phyloP scores from a whole-genome alignment of 2,797 vertebrate species.

The Eutrigla gurnardus region DNA sequence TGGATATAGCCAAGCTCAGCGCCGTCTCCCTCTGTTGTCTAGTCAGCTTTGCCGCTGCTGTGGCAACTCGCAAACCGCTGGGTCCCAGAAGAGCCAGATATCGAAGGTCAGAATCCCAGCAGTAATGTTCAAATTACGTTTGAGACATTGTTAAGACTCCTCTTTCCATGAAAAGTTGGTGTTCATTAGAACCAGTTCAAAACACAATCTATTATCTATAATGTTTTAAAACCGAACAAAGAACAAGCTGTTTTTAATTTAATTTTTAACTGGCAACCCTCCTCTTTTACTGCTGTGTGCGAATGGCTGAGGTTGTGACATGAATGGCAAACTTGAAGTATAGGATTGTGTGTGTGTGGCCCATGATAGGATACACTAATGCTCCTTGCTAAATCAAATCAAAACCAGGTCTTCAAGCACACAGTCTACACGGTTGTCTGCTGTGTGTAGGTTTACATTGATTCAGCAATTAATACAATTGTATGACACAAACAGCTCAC shows the following conservation, averaged over 20 bases:
- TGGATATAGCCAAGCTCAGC: constrained; percentile 88
- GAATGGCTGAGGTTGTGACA: constrained; percentile 27
- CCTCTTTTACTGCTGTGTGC: constrained; percentile 11
- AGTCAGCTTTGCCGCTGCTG: constrained; percentile 91
- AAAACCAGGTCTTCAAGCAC: constrained; percentile 6
- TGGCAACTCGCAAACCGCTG: constrained; percentile 89
- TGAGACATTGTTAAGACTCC: constrained; percentile 28
- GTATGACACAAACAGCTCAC: not conserved
- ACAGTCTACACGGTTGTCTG: not conserved
- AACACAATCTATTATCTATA: not conserved
- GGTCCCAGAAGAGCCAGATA: constrained; percentile 90
- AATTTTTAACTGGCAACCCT: not conserved
- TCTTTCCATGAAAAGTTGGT: constrained; percentile 12
- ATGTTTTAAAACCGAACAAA: not conserved
- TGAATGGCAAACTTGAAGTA: constrained; percentile 9
- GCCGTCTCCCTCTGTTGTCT: constrained; percentile 91
- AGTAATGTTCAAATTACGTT: constrained; percentile 80
- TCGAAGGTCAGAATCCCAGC: constrained; percentile 97
- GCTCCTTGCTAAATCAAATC: not conserved
- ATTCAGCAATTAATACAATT: not conserved
- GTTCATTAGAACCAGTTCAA: constrained; percentile 14
- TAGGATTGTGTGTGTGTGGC: constrained; percentile 10
- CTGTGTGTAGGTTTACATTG: not conserved
- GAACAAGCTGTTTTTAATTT: constrained; percentile 8
- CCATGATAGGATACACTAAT: not conserved